Conservation (phyloP, 2,888 invertebrate genomes). For the Cordilura impudica region DNA sequence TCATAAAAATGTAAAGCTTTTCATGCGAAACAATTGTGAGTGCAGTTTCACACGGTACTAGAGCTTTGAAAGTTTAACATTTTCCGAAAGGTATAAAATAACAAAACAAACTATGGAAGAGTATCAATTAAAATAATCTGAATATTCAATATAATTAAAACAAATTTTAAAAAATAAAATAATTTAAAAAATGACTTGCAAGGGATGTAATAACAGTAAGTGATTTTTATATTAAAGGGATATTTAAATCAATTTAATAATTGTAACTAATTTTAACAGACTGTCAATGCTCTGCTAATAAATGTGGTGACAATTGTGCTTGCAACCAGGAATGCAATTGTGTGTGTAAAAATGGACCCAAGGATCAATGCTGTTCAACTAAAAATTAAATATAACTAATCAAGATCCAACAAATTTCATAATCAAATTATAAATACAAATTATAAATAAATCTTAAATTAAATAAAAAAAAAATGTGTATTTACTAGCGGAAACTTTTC, state of each 20-base stretch:
- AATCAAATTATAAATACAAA: too few species aligned
- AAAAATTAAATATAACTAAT: constrained; percentile 64
- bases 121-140: constrained; percentile 11
- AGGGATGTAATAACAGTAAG: constrained; percentile 69
- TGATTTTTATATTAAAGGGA: constrained; percentile 5
- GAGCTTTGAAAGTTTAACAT: background rate
- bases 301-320: constrained; percentile 70
- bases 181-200: constrained; percentile 67
- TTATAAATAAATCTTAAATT: too few species aligned
- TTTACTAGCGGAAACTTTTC: too few species aligned
- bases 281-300: constrained; percentile 69
- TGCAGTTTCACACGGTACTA: constrained; percentile 28
- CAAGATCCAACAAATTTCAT: too few species aligned
- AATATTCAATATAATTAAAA: background rate
- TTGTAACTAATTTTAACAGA: constrained; percentile 55
- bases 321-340: constrained; percentile 70
- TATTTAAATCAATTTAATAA: too few species aligned
- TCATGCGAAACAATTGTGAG: background rate
- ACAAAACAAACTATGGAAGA: background rate
- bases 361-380: constrained; percentile 68
- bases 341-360: constrained; percentile 69
- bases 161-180: background rate
- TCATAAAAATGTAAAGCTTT: background rate
- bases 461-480: too few species aligned
- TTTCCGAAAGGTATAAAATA: constrained; percentile 19